Conservation (phyloP, 1,140 invertebrate species). For the Hydropsyche tenuis region DNA sequence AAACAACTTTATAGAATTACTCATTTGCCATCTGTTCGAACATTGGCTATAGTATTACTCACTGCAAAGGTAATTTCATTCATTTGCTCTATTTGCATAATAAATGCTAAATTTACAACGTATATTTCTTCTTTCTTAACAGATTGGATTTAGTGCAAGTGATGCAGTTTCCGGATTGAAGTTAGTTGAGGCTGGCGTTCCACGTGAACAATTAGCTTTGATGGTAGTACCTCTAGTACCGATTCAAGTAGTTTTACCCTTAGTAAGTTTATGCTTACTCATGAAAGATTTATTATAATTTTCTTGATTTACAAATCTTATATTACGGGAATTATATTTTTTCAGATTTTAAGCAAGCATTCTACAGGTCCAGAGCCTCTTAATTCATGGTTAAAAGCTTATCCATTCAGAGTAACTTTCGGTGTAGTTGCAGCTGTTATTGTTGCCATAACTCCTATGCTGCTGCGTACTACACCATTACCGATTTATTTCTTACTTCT, state of each 20-base stretch:
- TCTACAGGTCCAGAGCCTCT: slow-evolving; percentile 88
- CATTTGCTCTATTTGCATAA: neutral
- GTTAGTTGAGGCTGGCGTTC: slow-evolving; percentile 92
- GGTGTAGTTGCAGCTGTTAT: slow-evolving; percentile 83
- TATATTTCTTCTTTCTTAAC: slow-evolving; percentile 54
- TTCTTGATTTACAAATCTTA: neutral
- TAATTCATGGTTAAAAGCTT: slow-evolving; percentile 86
- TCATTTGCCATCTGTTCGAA: slow-evolving; percentile 80
- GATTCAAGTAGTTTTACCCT: slow-evolving; percentile 91
- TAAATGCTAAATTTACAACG: slow-evolving; percentile 35
- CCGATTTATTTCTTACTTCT: slow-evolving; percentile 82
- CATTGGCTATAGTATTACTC: slow-evolving; percentile 80
- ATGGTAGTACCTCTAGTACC: slow-evolving; percentile 92
- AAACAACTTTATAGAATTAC: slow-evolving; percentile 84
- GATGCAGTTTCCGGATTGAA: slow-evolving; percentile 95
- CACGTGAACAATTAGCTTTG: slow-evolving; percentile 92
- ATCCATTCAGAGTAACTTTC: slow-evolving; percentile 86
- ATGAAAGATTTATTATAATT: neutral
- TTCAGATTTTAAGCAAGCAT: slow-evolving; percentile 71
- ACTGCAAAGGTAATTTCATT: slow-evolving; percentile 83
- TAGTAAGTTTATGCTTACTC: slow-evolving; percentile 77
- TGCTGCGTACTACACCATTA: slow-evolving; percentile 62
- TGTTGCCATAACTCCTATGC: slow-evolving; percentile 83
- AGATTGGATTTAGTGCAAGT: slow-evolving; percentile 95
- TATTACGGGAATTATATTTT: slow-evolving; percentile 2